A percentile compares a stretch with the other conserved stretches of the same genome.
Evolutionary conservation across 2,888 invertebrate species (phyloP).

Genomic region (Epinotia nisella): DNA sequence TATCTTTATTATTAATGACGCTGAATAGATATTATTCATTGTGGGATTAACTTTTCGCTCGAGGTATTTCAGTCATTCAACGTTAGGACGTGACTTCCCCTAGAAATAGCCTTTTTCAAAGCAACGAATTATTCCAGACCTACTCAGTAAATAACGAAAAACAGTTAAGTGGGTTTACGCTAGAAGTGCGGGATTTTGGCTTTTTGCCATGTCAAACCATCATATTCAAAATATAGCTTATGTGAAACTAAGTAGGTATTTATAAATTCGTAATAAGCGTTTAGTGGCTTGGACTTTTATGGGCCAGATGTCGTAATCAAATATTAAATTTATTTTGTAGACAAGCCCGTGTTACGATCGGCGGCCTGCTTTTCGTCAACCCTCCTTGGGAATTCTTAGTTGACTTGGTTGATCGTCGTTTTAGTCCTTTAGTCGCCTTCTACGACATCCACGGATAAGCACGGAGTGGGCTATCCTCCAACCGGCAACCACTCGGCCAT

Average conservation of each 20-base stretch:
- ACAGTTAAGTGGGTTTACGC: constrained; percentile 18
- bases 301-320: too few relatives aligned
- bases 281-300: too few relatives aligned
- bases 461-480: too few relatives aligned
- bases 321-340: too few relatives aligned
- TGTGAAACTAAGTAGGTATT: background rate
- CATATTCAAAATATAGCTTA: background rate
- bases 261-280: too few relatives aligned
- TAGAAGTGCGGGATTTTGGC: background rate
- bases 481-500: too few relatives aligned
- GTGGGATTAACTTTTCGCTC: constrained; percentile 35
- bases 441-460: too few relatives aligned
- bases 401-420: too few relatives aligned
- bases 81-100: constrained; percentile 45
- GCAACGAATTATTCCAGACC: constrained; percentile 29
- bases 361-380: too few relatives aligned
- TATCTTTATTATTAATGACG: background rate
- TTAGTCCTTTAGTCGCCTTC: too few relatives aligned
- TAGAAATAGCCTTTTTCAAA: constrained; percentile 46
- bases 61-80: constrained; percentile 42
- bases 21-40: constrained; percentile 13
- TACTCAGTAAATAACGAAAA: constrained; percentile 44
- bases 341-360: too few relatives aligned
- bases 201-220: background rate
- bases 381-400: too few relatives aligned